These are phyloP conservation scores for Misgurnus anguillicaudatus DNA, from an alignment of 2,113 vertebrate species.

Conservation along the genomic window DNA sequence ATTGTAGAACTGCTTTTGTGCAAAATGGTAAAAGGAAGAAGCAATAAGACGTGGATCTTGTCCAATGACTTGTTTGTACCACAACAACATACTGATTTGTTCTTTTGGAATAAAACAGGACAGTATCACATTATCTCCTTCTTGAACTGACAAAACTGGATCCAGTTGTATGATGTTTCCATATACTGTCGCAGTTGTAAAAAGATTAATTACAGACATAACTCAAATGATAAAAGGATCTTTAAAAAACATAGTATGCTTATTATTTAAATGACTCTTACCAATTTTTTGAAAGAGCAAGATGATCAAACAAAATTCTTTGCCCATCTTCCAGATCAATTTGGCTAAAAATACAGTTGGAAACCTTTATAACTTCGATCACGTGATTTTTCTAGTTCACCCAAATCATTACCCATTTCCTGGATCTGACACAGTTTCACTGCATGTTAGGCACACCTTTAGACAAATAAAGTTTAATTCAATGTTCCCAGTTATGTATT, in stretches of 20 bases:
- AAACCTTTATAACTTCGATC: too few relatives aligned
- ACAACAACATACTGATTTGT: background rate
- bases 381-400: too few relatives aligned
- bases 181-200: background rate
- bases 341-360: background rate
- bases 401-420: conserved; percentile 24
- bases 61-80: conserved; percentile 21
- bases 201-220: background rate
- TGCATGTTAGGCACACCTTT: too few relatives aligned
- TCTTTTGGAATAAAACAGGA: background rate
- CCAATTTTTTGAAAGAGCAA: background rate
- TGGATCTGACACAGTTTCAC: conserved; percentile 12
- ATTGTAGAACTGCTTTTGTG: background rate
- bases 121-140: conserved; percentile 1
- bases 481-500: too few relatives aligned
- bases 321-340: conserved; percentile 8
- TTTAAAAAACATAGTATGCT: background rate
- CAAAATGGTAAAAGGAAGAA: background rate
- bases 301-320: background rate
- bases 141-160: background rate
- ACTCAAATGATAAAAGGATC: background rate
- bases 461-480: background rate
- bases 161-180: background rate
- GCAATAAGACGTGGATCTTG: conserved; percentile 13
- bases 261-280: conserved; percentile 1